Evolutionary conservation across 2,113 vertebrate species (phyloP).

Genomic region (Sinosuthora webbiana): DNA sequence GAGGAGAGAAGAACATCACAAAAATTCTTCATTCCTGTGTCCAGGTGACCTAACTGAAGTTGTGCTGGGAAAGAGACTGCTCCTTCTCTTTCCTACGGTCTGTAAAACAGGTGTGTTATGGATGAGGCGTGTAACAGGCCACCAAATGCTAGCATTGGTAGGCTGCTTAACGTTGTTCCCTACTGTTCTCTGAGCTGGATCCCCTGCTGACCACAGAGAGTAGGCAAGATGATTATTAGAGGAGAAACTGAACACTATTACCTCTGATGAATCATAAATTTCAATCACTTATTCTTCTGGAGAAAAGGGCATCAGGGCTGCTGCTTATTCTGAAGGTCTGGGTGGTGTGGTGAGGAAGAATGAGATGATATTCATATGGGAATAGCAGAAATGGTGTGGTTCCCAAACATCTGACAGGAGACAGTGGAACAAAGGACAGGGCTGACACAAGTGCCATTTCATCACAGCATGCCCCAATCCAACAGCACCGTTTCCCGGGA

Average conservation of each 20-base stretch:
- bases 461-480: conserved; percentile 8
- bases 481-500: conserved; percentile 22
- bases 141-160: neutral
- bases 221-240: neutral
- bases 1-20: neutral
- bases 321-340: neutral
- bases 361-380: neutral
- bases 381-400: neutral
- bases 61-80: neutral
- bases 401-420: neutral
- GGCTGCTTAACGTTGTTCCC: neutral
- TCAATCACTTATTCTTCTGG: neutral
- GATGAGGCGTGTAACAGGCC: neutral
- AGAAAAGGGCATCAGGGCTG: neutral
- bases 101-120: neutral
- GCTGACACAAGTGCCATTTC: conserved; percentile 27
- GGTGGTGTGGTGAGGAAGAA: neutral
- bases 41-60: neutral
- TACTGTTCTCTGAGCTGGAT: neutral
- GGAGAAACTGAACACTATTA: neutral
- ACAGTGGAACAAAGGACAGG: conserved; percentile 21
- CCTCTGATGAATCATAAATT: neutral
- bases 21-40: neutral
- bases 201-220: neutral
- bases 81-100: neutral